Evolutionary conservation across 1,140 invertebrate species (phyloP), one percentile per base, ranked within the genome.

Genomic region (Sarcophaga peregrina): DNA sequence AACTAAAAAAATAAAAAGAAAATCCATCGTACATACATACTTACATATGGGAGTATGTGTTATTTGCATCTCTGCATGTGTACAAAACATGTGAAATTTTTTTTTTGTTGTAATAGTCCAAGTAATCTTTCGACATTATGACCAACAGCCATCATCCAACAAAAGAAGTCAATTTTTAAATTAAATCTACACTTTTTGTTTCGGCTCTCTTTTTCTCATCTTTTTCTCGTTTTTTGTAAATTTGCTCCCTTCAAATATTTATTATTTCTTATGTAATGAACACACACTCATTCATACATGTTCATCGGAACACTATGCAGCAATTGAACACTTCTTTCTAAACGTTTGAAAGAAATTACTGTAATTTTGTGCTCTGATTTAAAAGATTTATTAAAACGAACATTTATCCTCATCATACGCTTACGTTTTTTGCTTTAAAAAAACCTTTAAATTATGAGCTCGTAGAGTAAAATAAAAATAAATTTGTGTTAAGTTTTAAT

Each of bases 131-230:
- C 46, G 47, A 48, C 74, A 76, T 76, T 46, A 76, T 76, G 74
- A 48, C 47, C 74, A 76, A 76, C 46, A 48, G 48, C 74, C 74
- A 76, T 76, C 74, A 76, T 76, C 46, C n/a, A 76, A 76, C 47
- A 48, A 76, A 74, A 48, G 15, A 76, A 76, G 74, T 76, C 45
- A 76, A 47, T 76, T 76, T 76, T 76, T 76, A 76, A 76, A 76
- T 76, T 76, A 76, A 76, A 76, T 76, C 74, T 76, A 76, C 74
- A 76, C 74, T 76, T 76, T 45, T 75, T 46, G n/a, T 46, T 17
- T 37, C 25, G 25, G 25, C 25, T 37, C 25, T 37, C 25, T 37
- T 4, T 37, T 4, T 37, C 25, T 37, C 25, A 37, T n/a, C 25
- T 37, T 4, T 37, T 4, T 37, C 25, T 37, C 4, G 4, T 10